phyloP scores from a whole-genome alignment of 2,113 vertebrate genomes.

The Sitta europaea region DNA sequence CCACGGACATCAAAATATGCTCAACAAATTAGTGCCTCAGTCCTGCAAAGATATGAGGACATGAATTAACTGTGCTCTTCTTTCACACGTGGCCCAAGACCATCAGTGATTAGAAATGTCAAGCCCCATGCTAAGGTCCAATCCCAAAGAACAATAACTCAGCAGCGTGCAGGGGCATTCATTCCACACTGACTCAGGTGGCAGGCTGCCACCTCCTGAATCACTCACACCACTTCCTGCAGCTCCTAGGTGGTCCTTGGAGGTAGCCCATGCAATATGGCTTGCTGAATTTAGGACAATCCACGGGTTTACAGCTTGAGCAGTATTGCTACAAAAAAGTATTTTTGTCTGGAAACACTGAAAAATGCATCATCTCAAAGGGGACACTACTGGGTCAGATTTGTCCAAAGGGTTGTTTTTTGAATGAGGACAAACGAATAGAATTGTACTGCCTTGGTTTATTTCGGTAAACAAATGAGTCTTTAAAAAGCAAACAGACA shows the following conservation, averaged over 20 bases:
- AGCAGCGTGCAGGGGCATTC: not conserved
- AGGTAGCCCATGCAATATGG: not conserved
- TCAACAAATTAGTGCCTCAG: not conserved
- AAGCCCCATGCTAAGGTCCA: not conserved
- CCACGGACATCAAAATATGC: not conserved
- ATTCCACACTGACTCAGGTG: not conserved
- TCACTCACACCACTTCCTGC: constrained; percentile 1
- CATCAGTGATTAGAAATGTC: not conserved
- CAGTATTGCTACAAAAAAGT: not conserved
- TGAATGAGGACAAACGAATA: not conserved
- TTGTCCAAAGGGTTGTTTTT: not conserved
- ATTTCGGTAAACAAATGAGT: not conserved
- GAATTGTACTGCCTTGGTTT: not conserved
- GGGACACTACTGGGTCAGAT: not conserved
- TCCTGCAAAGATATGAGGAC: not conserved
- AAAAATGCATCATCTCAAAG: not conserved
- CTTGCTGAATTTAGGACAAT: not conserved
- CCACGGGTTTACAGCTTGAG: not conserved
- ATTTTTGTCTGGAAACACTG: not conserved
- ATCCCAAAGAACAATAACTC: accelerated
- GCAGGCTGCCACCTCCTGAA: constrained; percentile 20
- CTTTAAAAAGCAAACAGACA: not conserved
- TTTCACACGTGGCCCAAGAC: not conserved
- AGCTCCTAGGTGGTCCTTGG: constrained; percentile 1
- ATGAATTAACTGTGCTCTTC: not conserved